These are phyloP conservation scores for Mobula birostris DNA, from an alignment of 2,113 vertebrate species.

Conservation along the genomic window DNA sequence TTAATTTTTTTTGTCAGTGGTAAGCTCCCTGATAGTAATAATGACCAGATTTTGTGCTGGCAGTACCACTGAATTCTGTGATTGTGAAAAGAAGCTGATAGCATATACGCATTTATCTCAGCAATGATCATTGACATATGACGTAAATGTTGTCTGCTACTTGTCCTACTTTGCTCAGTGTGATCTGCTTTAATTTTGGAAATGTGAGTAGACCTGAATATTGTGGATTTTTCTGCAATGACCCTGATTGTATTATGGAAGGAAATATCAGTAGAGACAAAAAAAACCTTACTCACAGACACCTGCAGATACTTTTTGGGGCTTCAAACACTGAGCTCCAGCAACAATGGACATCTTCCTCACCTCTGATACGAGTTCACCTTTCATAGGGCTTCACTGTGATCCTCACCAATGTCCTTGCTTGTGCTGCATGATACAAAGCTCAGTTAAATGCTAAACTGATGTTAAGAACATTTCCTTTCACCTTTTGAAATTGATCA, in stretches of 20 bases:
- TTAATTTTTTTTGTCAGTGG: neutral
- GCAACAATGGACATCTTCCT: neutral
- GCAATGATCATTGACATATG: neutral
- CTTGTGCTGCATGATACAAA: neutral
- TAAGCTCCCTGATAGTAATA: neutral
- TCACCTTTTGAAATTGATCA: neutral
- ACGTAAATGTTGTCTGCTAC: neutral
- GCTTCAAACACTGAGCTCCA: neutral
- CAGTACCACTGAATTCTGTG: neutral
- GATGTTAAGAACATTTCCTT: neutral
- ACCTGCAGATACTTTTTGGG: neutral
- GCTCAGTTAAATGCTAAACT: neutral
- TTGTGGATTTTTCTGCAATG: neutral
- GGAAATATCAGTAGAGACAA: neutral
- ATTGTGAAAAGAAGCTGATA: neutral
- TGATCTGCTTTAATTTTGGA: neutral
- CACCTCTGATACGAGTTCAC: neutral
- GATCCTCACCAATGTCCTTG: neutral
- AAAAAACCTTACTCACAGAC: neutral
- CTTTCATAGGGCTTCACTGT: neutral
- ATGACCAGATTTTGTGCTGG: neutral
- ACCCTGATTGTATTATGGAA: neutral
- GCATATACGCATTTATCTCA: neutral
- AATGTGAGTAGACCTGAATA: neutral
- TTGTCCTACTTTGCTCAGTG: neutral